These are phyloP conservation scores for Setipinna tenuifilis DNA, from an alignment of 2,797 vertebrate genomes.

Conservation along the genomic window DNA sequence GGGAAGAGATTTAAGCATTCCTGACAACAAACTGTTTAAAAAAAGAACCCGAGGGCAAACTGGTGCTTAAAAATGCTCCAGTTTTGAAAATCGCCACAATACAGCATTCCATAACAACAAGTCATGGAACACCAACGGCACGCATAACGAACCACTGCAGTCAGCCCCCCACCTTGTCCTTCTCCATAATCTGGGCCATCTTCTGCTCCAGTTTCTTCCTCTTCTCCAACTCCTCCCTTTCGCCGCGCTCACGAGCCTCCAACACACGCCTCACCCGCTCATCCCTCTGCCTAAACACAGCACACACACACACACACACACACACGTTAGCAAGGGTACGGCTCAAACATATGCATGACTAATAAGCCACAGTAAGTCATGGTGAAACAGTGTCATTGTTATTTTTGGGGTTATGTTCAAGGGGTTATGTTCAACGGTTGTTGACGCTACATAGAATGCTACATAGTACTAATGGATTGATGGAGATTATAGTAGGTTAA, in stretches of 20 bases:
- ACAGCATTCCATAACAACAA: slow-evolving; percentile 4
- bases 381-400: too few species aligned
- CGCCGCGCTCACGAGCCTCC: slow-evolving; percentile 88
- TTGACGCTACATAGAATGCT: background rate
- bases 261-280: slow-evolving; percentile 86
- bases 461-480: background rate
- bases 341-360: too few species aligned
- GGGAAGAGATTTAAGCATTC: too few species aligned
- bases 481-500: too few species aligned
- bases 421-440: background rate
- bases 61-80: background rate
- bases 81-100: background rate
- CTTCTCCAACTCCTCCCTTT: slow-evolving; percentile 90
- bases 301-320: background rate
- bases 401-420: background rate
- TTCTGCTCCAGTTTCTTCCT: slow-evolving; percentile 92
- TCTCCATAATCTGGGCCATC: slow-evolving; percentile 85
- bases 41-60: background rate
- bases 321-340: background rate
- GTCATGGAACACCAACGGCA: background rate
- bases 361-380: too few species aligned
- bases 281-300: slow-evolving; percentile 82
- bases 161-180: slow-evolving; percentile 84
- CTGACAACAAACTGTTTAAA: too few species aligned
- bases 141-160: background rate